These are phyloP conservation scores for Archilochus colubris DNA, from an alignment of 2,113 vertebrate genomes.

Conservation along the genomic window DNA sequence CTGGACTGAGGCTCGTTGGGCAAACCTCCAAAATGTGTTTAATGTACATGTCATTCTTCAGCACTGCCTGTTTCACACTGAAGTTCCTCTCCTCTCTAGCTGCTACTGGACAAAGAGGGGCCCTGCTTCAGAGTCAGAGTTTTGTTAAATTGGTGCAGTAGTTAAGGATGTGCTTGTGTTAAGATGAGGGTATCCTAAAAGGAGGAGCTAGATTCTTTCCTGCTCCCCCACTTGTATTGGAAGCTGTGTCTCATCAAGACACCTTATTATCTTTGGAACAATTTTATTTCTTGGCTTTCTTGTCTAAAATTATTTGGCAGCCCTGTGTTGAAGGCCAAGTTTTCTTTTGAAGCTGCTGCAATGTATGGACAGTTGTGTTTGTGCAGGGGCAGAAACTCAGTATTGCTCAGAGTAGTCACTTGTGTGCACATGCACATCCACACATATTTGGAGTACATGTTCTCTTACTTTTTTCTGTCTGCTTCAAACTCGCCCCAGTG, in stretches of 20 bases:
- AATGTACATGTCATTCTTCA: background rate
- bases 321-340: background rate
- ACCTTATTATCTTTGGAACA: background rate
- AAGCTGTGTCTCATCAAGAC: background rate
- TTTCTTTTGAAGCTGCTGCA: background rate
- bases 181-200: background rate
- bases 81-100: background rate
- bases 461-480: background rate
- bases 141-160: background rate
- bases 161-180: background rate
- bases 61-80: background rate
- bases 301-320: background rate
- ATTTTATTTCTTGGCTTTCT: background rate
- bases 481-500: background rate
- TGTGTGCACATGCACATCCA: accelerated
- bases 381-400: background rate
- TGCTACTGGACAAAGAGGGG: background rate
- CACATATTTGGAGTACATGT: background rate
- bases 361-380: background rate
- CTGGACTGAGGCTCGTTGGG: background rate
- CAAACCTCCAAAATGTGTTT: background rate
- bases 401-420: background rate
- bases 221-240: background rate
- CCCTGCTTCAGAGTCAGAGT: background rate
- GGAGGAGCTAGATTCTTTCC: background rate